A percentile compares a stretch with the other conserved stretches of the same genome.
Evolutionary conservation across 2,797 vertebrate genomes (phyloP).

Genomic region (Neosalanx taihuensis): DNA sequence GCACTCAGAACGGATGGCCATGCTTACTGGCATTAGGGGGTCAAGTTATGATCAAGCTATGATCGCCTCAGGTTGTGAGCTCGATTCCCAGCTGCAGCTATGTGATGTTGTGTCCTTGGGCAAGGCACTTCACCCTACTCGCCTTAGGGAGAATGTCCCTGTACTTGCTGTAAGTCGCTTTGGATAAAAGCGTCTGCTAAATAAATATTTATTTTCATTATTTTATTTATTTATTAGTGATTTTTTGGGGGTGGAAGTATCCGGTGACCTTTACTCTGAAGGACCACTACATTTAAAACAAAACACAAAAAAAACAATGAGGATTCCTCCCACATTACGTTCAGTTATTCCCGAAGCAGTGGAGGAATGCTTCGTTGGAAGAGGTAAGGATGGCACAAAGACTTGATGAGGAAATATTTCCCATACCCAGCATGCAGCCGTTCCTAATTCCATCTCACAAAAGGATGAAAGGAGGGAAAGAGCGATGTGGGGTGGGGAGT

Average conservation of each 20-base stretch:
- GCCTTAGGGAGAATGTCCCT: constrained; percentile 1
- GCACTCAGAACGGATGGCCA: neutral
- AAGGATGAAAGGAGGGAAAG: constrained; percentile 4
- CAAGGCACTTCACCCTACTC: no score
- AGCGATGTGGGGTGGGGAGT: neutral
- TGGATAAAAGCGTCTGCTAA: no score
- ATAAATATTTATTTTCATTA: no score
- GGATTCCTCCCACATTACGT: neutral
- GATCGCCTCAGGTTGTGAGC: no score
- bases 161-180: no score
- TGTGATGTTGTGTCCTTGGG: no score
- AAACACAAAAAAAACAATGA: neutral
- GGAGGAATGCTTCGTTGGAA: neutral
- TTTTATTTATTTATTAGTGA: neutral
- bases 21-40: neutral
- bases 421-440: constrained; percentile 16
- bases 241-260: neutral
- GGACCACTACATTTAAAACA: neutral
- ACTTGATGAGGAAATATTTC: constrained; percentile 20
- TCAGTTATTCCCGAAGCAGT: neutral
- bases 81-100: no score
- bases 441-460: constrained; percentile 18
- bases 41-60: no score
- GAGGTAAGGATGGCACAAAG: constrained; percentile 1
- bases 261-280: neutral